These are phyloP conservation scores for Ameiurus melas DNA, from an alignment of 2,113 vertebrate species.

Conservation along the genomic window DNA sequence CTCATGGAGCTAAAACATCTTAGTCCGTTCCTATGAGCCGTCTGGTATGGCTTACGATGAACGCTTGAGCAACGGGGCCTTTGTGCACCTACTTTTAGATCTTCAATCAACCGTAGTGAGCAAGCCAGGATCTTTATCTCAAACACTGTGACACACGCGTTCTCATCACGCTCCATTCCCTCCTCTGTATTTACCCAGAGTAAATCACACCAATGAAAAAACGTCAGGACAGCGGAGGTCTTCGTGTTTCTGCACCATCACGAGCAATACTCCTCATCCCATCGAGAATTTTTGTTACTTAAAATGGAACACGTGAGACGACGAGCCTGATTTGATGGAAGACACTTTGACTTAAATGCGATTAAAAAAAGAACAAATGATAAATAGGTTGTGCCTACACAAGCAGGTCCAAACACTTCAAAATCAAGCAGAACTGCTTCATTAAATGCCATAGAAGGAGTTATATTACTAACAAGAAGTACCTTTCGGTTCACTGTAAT, in stretches of 20 bases:
- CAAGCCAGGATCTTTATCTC: background rate
- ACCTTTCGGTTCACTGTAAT: background rate
- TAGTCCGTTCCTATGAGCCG: background rate
- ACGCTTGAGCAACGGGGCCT: background rate
- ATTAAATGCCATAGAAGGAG: background rate
- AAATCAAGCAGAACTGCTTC: background rate
- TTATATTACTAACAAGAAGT: background rate
- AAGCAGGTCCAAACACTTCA: background rate
- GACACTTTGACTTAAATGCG: slow-evolving; percentile 16
- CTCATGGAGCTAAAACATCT: background rate
- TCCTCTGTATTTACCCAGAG: slow-evolving; percentile 10
- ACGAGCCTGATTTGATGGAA: background rate
- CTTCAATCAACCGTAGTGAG: background rate
- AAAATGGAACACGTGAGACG: background rate
- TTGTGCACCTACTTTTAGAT: background rate
- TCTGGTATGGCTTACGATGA: background rate
- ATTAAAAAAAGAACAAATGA: slow-evolving; percentile 17
- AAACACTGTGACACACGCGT: background rate
- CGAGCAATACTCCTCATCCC: slow-evolving; percentile 5
- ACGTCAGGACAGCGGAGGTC: slow-evolving; percentile 5
- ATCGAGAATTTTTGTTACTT: background rate
- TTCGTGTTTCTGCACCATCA: slow-evolving; percentile 13
- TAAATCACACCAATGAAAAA: slow-evolving; percentile 43
- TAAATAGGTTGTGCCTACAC: background rate
- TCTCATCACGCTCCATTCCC: slow-evolving; percentile 8